Conservation (phyloP, 2,888 invertebrate genomes). For the Caenorhabditis imperialis region DNA sequence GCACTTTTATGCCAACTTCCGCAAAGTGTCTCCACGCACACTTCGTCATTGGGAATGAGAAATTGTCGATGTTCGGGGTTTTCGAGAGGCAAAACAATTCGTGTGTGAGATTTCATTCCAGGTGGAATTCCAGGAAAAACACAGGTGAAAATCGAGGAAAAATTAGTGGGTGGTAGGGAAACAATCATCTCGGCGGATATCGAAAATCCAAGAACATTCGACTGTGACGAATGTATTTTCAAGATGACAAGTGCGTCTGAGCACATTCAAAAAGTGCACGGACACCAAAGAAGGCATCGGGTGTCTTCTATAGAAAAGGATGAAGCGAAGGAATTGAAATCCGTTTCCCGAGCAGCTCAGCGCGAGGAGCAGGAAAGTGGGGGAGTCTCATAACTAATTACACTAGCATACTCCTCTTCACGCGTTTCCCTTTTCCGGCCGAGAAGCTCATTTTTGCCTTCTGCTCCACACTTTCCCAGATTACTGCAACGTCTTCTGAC, state of each 20-base stretch:
- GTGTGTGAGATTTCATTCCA: not conserved
- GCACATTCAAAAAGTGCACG: not conserved
- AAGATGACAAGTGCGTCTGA: too few relatives aligned
- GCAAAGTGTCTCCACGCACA: too few relatives aligned
- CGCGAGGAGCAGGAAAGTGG: not conserved
- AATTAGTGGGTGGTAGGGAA: too few relatives aligned
- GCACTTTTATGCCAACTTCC: too few relatives aligned
- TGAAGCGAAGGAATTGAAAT: constrained; percentile 8
- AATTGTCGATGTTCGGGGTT: not conserved
- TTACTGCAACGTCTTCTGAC: constrained; percentile 15
- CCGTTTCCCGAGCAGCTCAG: not conserved
- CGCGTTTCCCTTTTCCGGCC: not conserved
- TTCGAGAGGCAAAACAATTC: not conserved
- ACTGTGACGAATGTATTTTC: too few relatives aligned
- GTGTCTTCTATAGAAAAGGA: not conserved
- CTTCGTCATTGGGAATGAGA: too few relatives aligned
- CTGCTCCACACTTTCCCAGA: constrained; percentile 47
- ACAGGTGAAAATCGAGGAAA: constrained; percentile 7
- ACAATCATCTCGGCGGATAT: too few relatives aligned
- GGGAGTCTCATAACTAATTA: constrained; percentile 48
- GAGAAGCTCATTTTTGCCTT: constrained; percentile 5
- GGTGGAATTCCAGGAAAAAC: not conserved
- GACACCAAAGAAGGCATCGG: not conserved
- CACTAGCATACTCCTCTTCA: constrained; percentile 12
- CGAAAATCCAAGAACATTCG: too few relatives aligned